Evolutionary conservation across 2,888 invertebrate species (phyloP).

Genomic region (Resseliella maxima): DNA sequence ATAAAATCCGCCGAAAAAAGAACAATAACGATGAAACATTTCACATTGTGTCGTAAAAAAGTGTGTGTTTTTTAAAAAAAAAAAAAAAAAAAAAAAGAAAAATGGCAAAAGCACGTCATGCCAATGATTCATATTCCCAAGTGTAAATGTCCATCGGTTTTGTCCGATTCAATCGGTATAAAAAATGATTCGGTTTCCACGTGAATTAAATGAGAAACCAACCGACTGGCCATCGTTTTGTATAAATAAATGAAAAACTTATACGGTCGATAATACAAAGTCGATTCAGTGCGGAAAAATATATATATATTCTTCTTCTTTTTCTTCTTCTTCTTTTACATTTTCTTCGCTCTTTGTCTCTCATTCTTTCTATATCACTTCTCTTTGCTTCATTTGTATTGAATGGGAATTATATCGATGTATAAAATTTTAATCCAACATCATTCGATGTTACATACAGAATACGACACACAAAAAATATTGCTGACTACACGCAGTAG

Average conservation of each 20-base stretch:
- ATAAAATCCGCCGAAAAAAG: not conserved
- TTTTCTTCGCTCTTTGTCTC: not conserved
- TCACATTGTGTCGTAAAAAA: not conserved
- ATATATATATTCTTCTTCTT: not conserved
- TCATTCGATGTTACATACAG: not conserved
- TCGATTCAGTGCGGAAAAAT: constrained; percentile 3
- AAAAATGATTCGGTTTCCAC: not conserved
- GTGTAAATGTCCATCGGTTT: not conserved
- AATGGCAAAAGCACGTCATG: constrained; percentile 9
- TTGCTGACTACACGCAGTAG: not conserved
- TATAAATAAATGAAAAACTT: constrained; percentile 5
- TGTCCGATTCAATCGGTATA: not conserved
- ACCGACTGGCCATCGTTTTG: not conserved
- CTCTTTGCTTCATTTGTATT: not conserved
- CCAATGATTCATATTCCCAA: constrained; percentile 19
- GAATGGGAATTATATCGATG: not conserved
- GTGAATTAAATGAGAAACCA: not conserved
- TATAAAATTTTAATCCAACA: constrained; percentile 31
- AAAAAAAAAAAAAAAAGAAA: too few species aligned
- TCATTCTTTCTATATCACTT: not conserved
- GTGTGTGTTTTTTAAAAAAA: not conserved
- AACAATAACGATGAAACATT: not conserved
- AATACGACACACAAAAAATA: not conserved
- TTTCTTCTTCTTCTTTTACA: not conserved
- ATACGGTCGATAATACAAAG: not conserved